A percentile compares a stretch with the other conserved stretches of the same genome.
Evolutionary conservation across 2,113 vertebrate species (phyloP).

Genomic region (Odocoileus virginianus): DNA sequence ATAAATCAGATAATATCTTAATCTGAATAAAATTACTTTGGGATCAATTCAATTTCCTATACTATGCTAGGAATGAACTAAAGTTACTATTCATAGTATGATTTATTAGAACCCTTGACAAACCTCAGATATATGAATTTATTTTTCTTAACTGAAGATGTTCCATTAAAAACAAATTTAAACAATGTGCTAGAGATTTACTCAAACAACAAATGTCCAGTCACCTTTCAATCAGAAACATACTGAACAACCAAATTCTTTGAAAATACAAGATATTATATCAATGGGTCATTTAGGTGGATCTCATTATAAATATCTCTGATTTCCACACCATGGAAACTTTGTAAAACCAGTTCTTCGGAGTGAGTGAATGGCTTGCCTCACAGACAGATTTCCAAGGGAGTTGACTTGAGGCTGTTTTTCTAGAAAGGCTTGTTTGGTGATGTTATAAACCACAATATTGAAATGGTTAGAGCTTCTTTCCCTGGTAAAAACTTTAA

Average conservation of each 20-base stretch:
- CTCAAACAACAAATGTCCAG: not conserved
- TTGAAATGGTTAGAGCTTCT: not conserved
- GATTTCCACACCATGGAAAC: not conserved
- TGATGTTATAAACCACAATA: conserved; percentile 15
- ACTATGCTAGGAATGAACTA: not conserved
- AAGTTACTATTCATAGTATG: not conserved
- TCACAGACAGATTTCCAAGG: not conserved
- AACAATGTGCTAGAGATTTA: conserved; percentile 32
- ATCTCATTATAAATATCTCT: not conserved
- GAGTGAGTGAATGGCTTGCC: not conserved
- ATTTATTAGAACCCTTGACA: conserved; percentile 26
- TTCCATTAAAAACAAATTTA: conserved; percentile 47
- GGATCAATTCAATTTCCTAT: conserved; percentile 51
- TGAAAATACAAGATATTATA: not conserved
- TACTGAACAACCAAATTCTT: not conserved
- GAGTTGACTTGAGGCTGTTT: not conserved
- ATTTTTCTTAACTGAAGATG: conserved; percentile 43
- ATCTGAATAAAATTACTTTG: conserved; percentile 32
- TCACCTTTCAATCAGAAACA: conserved; percentile 18
- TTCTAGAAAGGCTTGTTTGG: conserved; percentile 38
- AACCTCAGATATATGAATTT: conserved; percentile 42
- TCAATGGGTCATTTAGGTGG: not conserved
- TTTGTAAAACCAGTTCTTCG: not conserved
- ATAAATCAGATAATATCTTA: conserved; percentile 42
- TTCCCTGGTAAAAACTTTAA: conserved; percentile 20